Evolutionary conservation across 2,113 vertebrate genomes (phyloP).

Genomic region (Apaloderma vittatum): DNA sequence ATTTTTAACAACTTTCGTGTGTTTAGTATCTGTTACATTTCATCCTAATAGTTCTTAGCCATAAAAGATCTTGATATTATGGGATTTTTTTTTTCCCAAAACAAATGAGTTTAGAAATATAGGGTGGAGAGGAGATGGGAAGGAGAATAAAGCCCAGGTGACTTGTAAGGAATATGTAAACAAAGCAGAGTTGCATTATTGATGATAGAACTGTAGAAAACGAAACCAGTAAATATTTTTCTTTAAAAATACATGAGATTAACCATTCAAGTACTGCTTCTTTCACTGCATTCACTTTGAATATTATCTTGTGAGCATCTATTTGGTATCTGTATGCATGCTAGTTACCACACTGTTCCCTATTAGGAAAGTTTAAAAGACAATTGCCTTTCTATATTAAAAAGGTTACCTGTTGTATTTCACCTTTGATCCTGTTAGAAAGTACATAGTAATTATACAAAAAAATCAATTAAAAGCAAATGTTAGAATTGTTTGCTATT

Average conservation of each 20-base stretch:
- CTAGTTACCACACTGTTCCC: conserved; percentile 34
- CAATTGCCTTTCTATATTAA: neutral
- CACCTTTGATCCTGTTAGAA: conserved; percentile 21
- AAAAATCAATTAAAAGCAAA: conserved; percentile 43
- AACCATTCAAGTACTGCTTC: neutral
- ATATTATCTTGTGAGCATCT: conserved; percentile 15
- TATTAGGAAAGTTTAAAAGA: conserved; percentile 32
- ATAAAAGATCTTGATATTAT: conserved; percentile 48
- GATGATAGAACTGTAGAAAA: conserved; percentile 53
- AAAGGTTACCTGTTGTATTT: neutral
- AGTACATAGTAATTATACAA: conserved; percentile 7
- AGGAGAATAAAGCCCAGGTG: conserved; percentile 51
- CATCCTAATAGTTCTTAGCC: conserved; percentile 67
- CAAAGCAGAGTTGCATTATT: conserved; percentile 70
- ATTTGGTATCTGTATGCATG: conserved; percentile 4
- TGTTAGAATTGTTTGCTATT: conserved; percentile 32
- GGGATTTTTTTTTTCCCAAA: neutral
- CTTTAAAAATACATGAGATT: conserved; percentile 54
- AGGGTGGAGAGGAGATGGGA: neutral
- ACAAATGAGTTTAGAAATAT: conserved; percentile 45
- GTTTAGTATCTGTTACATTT: conserved; percentile 75
- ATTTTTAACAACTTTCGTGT: conserved; percentile 76
- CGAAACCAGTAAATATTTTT: conserved; percentile 27
- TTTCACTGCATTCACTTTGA: neutral
- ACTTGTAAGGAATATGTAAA: conserved; percentile 70